Conservation (phyloP, 2,113 vertebrate genomes). For the Cyanoliseus patagonus region DNA sequence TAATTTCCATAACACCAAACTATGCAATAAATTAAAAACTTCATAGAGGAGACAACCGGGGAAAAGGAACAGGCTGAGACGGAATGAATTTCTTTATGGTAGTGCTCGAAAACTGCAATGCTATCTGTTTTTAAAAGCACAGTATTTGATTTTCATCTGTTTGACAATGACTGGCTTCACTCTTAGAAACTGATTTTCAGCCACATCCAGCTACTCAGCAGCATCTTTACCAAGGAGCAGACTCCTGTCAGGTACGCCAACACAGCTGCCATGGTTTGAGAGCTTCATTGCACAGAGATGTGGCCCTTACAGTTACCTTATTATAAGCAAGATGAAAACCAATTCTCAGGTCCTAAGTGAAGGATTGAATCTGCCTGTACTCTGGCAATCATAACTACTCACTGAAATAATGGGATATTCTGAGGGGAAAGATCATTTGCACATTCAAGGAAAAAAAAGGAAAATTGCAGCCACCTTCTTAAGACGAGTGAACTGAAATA, state of each 20-base stretch:
- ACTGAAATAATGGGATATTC: background rate
- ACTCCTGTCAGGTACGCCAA: background rate
- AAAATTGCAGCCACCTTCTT: background rate
- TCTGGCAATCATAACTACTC: accelerated
- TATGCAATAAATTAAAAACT: slow-evolving; percentile 50
- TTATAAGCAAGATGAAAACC: background rate
- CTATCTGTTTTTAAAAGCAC: background rate
- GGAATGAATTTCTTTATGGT: background rate
- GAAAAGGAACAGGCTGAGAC: background rate
- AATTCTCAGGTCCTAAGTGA: background rate
- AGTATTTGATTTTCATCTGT: background rate
- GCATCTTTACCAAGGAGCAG: background rate
- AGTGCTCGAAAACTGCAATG: background rate
- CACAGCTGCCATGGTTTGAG: accelerated
- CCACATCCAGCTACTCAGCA: background rate
- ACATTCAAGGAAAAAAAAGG: background rate
- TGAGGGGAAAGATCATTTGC: background rate
- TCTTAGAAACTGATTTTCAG: background rate
- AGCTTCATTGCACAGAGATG: background rate
- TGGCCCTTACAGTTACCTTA: background rate
- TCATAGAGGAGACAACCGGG: background rate
- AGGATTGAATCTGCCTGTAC: too few species aligned
- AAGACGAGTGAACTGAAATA: slow-evolving; percentile 52
- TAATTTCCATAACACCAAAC: slow-evolving; percentile 58
- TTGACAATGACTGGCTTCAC: background rate